Conservation (phyloP, 2,888 invertebrate species). For the Ecdyonurus torrentis region DNA sequence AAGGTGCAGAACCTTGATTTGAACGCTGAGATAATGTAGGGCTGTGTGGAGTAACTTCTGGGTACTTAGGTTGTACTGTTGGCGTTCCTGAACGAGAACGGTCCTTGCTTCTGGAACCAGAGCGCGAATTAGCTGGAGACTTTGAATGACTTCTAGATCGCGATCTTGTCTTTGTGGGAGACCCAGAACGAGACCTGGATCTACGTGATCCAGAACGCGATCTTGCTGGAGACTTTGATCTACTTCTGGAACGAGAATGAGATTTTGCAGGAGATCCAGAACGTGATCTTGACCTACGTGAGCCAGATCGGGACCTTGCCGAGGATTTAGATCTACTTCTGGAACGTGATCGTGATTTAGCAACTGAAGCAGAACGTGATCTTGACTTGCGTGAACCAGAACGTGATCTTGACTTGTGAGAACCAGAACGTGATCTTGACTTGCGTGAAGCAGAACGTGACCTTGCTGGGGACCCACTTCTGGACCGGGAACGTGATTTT, state of each 20-base stretch:
- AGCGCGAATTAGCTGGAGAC: slow-evolving; percentile 19
- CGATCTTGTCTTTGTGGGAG: slow-evolving; percentile 13
- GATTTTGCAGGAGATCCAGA: slow-evolving; percentile 17
- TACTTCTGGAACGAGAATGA: slow-evolving; percentile 13
- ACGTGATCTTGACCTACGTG: slow-evolving; percentile 16
- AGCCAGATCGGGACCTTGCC: slow-evolving; percentile 16
- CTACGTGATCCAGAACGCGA: slow-evolving; percentile 19
- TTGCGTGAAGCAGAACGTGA: slow-evolving; percentile 20
- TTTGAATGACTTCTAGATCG: slow-evolving; percentile 18
- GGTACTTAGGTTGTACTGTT: no score
- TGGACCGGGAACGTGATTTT: slow-evolving; percentile 14
- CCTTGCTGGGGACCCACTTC: slow-evolving; percentile 16
- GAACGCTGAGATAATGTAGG: slow-evolving; percentile 16
- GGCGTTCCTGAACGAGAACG: no score
- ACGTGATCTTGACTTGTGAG: slow-evolving; percentile 17
- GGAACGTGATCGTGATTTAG: slow-evolving; percentile 22
- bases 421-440: slow-evolving; percentile 16
- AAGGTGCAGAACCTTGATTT: slow-evolving; percentile 16
- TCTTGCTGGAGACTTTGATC: slow-evolving; percentile 17
- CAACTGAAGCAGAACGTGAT: slow-evolving; percentile 16
- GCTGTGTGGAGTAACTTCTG: slow-evolving; percentile 18
- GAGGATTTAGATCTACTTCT: slow-evolving; percentile 11
- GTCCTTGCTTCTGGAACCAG: slow-evolving; percentile 21
- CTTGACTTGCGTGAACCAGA: slow-evolving; percentile 19
- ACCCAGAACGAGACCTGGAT: slow-evolving; percentile 16